Evolutionary conservation across 2,113 vertebrate genomes (phyloP), one percentile per base, ranked within the genome.

Genomic region (Amphiprion ocellaris): DNA sequence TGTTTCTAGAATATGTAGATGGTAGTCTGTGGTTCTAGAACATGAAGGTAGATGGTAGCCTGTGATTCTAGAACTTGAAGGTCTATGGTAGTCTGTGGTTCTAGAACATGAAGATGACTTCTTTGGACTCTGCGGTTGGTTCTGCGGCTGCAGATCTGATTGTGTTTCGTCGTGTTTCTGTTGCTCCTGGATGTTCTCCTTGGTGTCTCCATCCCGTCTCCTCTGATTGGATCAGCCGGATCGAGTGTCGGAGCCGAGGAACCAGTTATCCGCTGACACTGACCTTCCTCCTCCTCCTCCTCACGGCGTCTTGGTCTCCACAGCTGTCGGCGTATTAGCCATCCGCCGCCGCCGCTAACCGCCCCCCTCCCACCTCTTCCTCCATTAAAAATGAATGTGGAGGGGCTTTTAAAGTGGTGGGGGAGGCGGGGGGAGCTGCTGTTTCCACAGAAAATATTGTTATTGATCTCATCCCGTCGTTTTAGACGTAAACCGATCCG

Each of bases 321-420:
- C 97, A 99, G 96, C 96, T 98, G 97, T 97, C 95, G 93, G 94
- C 90, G 95, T 97, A 96, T 98, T 96, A 97, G 95, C 79, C 61
- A 58, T 69, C 95, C 96, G 95, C 66, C 19, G 92, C 94, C 93
- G 89, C 95, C 92, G 96, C 96, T 96, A 96, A 97, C 96, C 95
- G 92, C 69, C 81, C 60, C 41, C 52, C 19, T 23, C 55, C 19
- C 14, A 2, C 28, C 95, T 94, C 63, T 44, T 10, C n/a, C 52
- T 3, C 94, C 94, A 97, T 98, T 97, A 98, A 98, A 97, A 94
- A 97, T 98, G 96, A 96, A 98, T 98, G 96, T 83, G 62, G 89
- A 70, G 79, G 28, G 72, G 95, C 96, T 97, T 96, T 97, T 97
- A 97, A 96, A 96, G 82, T 78, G 83, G 30, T 37, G 66, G 66